Base-by-base conservation (phyloP, 2,113 vertebrate species). In the Neopipo cinnamomea region DNA sequence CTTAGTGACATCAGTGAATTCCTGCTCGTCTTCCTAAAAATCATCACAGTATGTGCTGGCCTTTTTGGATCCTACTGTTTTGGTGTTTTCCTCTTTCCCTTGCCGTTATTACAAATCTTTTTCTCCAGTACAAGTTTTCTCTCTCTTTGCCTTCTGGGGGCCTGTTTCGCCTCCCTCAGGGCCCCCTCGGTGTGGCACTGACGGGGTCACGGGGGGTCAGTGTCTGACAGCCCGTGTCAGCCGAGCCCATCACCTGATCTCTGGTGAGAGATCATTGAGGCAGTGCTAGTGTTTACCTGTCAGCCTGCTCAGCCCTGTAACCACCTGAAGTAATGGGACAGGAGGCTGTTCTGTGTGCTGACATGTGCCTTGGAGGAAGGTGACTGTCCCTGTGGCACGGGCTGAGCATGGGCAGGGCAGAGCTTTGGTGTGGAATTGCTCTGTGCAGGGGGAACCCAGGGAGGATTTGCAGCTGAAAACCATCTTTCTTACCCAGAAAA, bases 361-460 rank as follows among this genome's bases (percentile, higher is more conserved):
- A 12, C n/a, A 2, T 10, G 1, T 2, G 71, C 41, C 75, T 31
- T 20, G 73, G 19, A 30, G 71, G 72, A 92, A 6, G 39, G 56
- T 65, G 83, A 55, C 86, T 28, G 4, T 41, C 49, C 49, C 68
- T 0, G 35, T 18, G 11, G 47, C 5, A 41, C 44, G 23, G 58
- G 19, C 75, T 27, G 0, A 22, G 31, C 1, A 0, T 1, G 4
- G 77, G 75, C 50, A 37, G 3, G 24, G 61, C 44, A 41, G 42
- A 41, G 16, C 61, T 88, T 14, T 8, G 21, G 4, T 5, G 37
- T 35, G 83, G 76, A 59, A 37, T 18, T 18, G 50, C 33, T 58
- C 44, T 2, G 1, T 7, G 66, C 12, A 8, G 30, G 17, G 24
- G 30, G 42, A 85, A 12, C 20, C 19, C 1, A 0, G 12, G 1